phyloP scores from a whole-genome alignment of 2,113 vertebrate species.

The Pterocles orientalis region DNA sequence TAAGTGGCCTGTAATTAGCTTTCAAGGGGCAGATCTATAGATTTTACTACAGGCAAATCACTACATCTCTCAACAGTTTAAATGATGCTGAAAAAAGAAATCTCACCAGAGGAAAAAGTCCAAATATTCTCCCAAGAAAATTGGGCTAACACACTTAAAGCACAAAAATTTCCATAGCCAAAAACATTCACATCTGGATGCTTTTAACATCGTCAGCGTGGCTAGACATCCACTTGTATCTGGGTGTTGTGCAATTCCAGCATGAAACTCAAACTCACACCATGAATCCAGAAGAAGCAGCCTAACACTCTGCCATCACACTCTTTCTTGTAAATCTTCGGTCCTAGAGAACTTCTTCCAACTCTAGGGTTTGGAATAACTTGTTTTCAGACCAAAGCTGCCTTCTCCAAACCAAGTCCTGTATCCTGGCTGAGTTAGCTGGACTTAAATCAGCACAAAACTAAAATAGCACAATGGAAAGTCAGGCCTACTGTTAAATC shows the following conservation, averaged over 20 bases:
- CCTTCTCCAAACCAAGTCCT: constrained; percentile 37
- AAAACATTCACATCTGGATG: constrained; percentile 59
- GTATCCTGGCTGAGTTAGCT: constrained; percentile 25
- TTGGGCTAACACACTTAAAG: background rate
- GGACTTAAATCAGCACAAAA: constrained; percentile 55
- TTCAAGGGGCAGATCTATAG: background rate
- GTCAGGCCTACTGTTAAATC: constrained; percentile 51
- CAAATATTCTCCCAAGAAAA: constrained; percentile 16
- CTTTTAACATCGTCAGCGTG: constrained; percentile 46
- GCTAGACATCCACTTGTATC: constrained; percentile 56
- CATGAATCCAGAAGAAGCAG: constrained; percentile 27
- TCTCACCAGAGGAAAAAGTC: background rate
- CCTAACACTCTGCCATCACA: constrained; percentile 24
- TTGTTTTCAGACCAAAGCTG: constrained; percentile 5
- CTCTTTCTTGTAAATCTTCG: constrained; percentile 24
- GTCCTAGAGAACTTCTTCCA: constrained; percentile 40
- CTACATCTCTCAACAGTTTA: background rate
- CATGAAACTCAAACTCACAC: constrained; percentile 35
- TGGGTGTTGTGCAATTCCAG: constrained; percentile 40
- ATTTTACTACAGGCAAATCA: background rate
- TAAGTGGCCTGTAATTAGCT: background rate
- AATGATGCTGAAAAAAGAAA: background rate
- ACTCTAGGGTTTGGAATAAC: constrained; percentile 27
- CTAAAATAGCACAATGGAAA: constrained; percentile 67
- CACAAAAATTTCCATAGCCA: constrained; percentile 48